Evolutionary conservation across 2,888 invertebrate genomes (phyloP).

Genomic region (Cheilosia vernalis): DNA sequence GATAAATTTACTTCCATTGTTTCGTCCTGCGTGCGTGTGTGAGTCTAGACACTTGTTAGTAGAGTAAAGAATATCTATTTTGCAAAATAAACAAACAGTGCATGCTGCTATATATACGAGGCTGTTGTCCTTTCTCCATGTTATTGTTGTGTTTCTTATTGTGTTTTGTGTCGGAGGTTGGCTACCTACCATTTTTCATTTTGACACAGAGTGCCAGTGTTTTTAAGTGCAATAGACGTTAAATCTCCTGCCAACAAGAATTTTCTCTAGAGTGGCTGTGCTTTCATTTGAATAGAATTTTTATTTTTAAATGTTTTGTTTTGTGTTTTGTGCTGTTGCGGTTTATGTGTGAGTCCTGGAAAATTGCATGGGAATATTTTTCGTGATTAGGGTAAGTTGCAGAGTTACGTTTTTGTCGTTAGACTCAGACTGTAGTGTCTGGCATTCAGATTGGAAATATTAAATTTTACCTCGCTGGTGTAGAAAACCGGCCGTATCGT

Average conservation of each 20-base stretch:
- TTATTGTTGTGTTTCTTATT: conserved; percentile 4
- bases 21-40: conserved; percentile 32
- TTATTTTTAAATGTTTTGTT: no score
- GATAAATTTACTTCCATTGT: conserved; percentile 2
- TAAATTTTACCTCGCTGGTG: no score
- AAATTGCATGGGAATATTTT: neutral
- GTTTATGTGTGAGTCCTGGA: no score
- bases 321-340: no score
- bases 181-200: neutral
- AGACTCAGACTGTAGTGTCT: no score
- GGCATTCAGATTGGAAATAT: no score
- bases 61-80: conserved; percentile 15
- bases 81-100: conserved; percentile 44
- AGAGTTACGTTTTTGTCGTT: neutral
- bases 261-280: no score
- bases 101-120: neutral
- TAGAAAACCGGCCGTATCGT: no score
- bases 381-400: neutral
- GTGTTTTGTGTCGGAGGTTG: neutral
- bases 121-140: conserved; percentile 31
- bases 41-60: conserved; percentile 64
- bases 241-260: no score
- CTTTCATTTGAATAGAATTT: no score
- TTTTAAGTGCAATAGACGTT: neutral
- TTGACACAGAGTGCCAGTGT: neutral